Base-by-base conservation (phyloP, 2,113 vertebrate species). In the Pollachius pollachius region DNA sequence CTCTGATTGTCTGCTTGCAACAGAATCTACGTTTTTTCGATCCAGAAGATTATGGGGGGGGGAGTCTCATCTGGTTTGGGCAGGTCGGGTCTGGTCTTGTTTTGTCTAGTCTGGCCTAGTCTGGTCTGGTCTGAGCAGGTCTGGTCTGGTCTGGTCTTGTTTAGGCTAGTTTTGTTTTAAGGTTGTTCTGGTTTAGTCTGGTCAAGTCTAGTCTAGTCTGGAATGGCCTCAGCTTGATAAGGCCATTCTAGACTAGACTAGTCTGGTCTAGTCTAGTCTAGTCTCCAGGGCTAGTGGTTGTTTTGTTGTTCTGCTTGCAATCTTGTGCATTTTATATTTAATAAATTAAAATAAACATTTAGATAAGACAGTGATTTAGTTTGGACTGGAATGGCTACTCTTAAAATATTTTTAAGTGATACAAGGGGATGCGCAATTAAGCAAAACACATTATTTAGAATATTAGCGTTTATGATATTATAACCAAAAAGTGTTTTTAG, bases 1-100 rank as follows among this genome's bases (percentile, higher is more conserved):
- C 65, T 87, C 75, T 75, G 11, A 16, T 59, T 18, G 72, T 81
- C 81, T 90, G 84, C 79, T 65, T 86, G 81, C 85, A 89, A 88
- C 87, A 90, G 88, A 89, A 89, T 54, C 72, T 74, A 70, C 76
- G 79, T 30, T 11, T 72, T 11, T 72, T 83, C 54, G 72, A 78
- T 84, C 64, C 19, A 69, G 68, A 17, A 1, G 41, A 13, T 48
- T 48, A 16, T 16, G 23, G 23, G 1, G 23, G 23, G 1, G 23
- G 23, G 23, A 2, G 37, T 41, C 37, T 41, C 6, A 11, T 41
- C 37, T 41, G 34, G 34, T 37, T 7, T 7, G 34, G 7, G 3
- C 34, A 4, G 34, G 34, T 37, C 63, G 16, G 68, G 68, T 54
- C 52, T 13, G 15, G 13, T 56, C 54, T 15, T 0, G 54, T 17